Conservation (phyloP, 1,140 invertebrate genomes). For the Leptinotarsa undecemlineata region DNA sequence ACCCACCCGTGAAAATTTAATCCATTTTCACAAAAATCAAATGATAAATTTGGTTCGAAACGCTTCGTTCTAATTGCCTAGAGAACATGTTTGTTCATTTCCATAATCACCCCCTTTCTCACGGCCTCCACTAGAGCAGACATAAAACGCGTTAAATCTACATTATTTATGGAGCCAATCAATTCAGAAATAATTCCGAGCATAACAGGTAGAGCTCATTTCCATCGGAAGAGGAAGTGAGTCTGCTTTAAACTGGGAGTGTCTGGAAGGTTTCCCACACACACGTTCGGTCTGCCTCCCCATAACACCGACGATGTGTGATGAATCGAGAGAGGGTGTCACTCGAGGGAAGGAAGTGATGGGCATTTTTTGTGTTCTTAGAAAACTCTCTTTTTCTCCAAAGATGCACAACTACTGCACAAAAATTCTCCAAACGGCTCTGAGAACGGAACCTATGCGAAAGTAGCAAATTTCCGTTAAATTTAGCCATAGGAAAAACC, state of each 20-base stretch:
- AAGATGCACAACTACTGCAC: too few relatives aligned
- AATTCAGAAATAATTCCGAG: conserved; percentile 2
- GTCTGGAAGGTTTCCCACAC: conserved; percentile 11
- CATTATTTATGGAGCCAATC: conserved; percentile 19
- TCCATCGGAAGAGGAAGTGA: conserved; percentile 10
- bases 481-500: too few relatives aligned
- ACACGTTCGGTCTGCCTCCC: neutral
- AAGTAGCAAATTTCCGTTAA: too few relatives aligned
- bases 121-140: neutral
- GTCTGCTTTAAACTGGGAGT: conserved; percentile 1
- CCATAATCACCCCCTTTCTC: neutral
- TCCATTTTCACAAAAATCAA: too few relatives aligned
- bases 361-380: neutral
- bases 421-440: too few relatives aligned
- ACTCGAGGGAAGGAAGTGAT: neutral
- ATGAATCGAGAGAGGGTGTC: neutral
- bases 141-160: conserved; percentile 18
- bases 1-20: too few relatives aligned
- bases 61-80: too few relatives aligned
- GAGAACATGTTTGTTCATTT: neutral
- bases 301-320: neutral
- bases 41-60: too few relatives aligned
- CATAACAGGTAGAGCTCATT: neutral
- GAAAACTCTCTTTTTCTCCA: too few relatives aligned
- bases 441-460: too few relatives aligned